Conservation (phyloP, 30 jellyfish, hydroid and myxozoan species). For the Nemopilema nomurai region DNA sequence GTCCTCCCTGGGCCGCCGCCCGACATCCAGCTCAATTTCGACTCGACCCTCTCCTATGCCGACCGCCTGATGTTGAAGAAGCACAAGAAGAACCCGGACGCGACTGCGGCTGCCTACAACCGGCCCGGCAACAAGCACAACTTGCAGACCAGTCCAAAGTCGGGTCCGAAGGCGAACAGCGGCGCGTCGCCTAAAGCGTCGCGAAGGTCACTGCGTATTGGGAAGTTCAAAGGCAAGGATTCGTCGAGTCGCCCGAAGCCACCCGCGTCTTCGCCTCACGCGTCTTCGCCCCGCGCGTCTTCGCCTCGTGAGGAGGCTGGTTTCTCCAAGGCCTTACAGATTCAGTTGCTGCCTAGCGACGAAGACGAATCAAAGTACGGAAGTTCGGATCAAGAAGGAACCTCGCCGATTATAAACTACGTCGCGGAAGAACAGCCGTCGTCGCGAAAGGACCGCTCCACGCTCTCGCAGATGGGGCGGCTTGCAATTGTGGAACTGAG, state of each 20-base stretch:
- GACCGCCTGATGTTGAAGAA: conserved; percentile 78
- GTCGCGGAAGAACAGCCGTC: conserved; percentile 33
- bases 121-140: conserved; percentile 6
- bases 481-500: conserved; percentile 73
- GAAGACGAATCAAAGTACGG: conserved; percentile 34
- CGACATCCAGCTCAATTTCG: conserved; percentile 56
- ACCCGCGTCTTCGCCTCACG: conserved; percentile 5
- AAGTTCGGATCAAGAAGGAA: conserved; percentile 47
- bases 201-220: not conserved
- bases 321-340: conserved; percentile 33
- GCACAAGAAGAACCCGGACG: conserved; percentile 58
- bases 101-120: conserved; percentile 28
- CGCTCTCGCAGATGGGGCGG: conserved; percentile 80
- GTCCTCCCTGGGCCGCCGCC: conserved; percentile 2
- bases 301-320: not conserved
- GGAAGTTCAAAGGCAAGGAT: not conserved
- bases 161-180: conserved; percentile 10
- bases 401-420: conserved; percentile 63
- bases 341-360: conserved; percentile 63
- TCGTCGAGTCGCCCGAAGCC: conserved; percentile 1
- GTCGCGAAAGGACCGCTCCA: conserved; percentile 38
- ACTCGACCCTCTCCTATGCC: conserved; percentile 67
- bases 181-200: conserved; percentile 19
- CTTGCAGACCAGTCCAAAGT: not conserved
- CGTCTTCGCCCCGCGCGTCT: conserved; percentile 7